Evolutionary conservation across 2,113 vertebrate species (phyloP).

Genomic region (Heloderma charlesbogerti): DNA sequence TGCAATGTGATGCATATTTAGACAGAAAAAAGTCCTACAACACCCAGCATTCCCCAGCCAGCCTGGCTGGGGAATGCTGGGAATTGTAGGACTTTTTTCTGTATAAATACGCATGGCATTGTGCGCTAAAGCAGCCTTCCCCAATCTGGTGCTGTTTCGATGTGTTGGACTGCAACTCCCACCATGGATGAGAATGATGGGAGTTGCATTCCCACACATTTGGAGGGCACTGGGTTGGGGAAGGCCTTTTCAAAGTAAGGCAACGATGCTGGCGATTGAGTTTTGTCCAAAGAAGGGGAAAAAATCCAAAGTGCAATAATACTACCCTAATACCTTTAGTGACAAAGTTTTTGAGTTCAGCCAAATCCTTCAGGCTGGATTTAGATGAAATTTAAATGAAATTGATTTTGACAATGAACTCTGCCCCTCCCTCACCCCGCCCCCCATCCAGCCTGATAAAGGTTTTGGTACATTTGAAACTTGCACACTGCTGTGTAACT

Average conservation of each 20-base stretch:
- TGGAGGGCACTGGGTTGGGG: neutral
- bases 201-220: neutral
- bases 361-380: neutral
- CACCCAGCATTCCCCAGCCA: too few relatives aligned
- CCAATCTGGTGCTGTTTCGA: neutral
- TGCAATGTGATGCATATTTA: too few relatives aligned
- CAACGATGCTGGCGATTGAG: neutral
- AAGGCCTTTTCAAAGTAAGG: neutral
- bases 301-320: neutral
- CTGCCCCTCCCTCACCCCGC: too few relatives aligned
- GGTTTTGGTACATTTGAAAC: neutral
- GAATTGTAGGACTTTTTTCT: too few relatives aligned
- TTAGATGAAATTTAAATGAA: neutral
- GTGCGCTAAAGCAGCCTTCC: neutral
- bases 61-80: too few relatives aligned
- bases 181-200: neutral
- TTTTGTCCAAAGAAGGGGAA: neutral
- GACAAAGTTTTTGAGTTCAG: neutral
- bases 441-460: too few relatives aligned
- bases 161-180: neutral
- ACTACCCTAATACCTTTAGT: neutral
- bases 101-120: too few relatives aligned
- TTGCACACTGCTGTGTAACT: neutral
- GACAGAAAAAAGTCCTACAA: too few relatives aligned
- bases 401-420: neutral